phyloP scores from a whole-genome alignment of 30 jellyfish, hydroid and myxozoan genomes.

The Turritopsis dohrnii region DNA sequence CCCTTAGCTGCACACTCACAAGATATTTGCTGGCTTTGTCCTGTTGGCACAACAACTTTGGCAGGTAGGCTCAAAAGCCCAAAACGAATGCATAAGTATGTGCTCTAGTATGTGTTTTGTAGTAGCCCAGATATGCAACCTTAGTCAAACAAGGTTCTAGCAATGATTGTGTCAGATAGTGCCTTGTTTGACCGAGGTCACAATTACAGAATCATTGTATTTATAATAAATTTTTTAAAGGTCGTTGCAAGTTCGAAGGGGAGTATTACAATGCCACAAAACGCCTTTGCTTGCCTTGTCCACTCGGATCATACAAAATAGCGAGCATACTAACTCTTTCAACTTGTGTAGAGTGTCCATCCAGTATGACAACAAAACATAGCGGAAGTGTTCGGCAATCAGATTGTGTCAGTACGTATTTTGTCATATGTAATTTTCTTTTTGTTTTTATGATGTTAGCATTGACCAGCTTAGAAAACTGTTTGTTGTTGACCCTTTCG shows the following conservation, averaged over 20 bases:
- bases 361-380: background rate
- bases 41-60: background rate
- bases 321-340: conserved; percentile 1
- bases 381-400: conserved; percentile 3
- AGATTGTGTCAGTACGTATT: conserved; percentile 1
- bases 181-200: no score
- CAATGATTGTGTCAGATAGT: no score
- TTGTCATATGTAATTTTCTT: background rate
- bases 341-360: background rate
- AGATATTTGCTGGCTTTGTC: background rate
- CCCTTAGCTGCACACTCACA: background rate
- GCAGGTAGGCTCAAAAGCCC: background rate
- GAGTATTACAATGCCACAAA: background rate
- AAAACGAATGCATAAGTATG: background rate
- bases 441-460: background rate
- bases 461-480: no score
- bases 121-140: no score
- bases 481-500: no score
- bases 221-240: no score
- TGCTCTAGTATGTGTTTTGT: background rate
- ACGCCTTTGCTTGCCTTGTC: background rate
- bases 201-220: no score
- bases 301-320: background rate
- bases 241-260: background rate
- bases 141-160: no score